Conservation (phyloP, 2,113 vertebrate species). For the Thryonomys swinderianus region DNA sequence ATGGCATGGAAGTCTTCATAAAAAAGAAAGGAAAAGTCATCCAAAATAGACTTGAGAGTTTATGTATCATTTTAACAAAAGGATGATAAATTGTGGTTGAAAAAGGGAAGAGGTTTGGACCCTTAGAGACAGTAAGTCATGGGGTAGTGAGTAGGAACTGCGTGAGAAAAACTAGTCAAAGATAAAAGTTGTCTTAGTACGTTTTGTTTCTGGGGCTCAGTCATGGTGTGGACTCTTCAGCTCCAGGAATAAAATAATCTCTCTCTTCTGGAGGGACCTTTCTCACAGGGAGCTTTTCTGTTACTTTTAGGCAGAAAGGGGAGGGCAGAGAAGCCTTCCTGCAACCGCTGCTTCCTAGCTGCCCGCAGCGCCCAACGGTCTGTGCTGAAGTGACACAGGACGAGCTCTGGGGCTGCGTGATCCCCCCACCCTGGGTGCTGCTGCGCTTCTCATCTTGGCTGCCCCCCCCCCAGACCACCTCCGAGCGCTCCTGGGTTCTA, state of each 20-base stretch:
- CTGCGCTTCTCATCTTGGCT: too few relatives aligned
- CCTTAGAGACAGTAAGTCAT: background rate
- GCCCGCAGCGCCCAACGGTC: background rate
- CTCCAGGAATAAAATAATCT: background rate
- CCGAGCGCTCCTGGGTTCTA: background rate
- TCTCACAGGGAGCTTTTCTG: background rate
- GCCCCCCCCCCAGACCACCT: background rate
- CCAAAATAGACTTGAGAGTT: background rate
- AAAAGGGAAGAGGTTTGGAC: background rate
- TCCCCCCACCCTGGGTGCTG: background rate
- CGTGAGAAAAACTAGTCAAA: background rate
- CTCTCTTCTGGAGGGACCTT: background rate
- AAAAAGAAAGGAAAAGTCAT: background rate
- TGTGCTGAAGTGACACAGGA: background rate
- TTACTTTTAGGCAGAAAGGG: background rate
- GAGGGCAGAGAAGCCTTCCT: background rate
- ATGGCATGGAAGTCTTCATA: background rate
- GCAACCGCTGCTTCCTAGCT: background rate
- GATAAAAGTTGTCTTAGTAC: background rate
- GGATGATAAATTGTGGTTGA: background rate
- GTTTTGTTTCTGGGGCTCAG: background rate
- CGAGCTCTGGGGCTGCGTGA: background rate
- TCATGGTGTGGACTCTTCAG: background rate
- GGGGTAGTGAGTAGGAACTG: background rate
- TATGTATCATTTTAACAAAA: background rate